Evolutionary conservation across 2,113 vertebrate species (phyloP).

Genomic region (Lucifuga dentata): DNA sequence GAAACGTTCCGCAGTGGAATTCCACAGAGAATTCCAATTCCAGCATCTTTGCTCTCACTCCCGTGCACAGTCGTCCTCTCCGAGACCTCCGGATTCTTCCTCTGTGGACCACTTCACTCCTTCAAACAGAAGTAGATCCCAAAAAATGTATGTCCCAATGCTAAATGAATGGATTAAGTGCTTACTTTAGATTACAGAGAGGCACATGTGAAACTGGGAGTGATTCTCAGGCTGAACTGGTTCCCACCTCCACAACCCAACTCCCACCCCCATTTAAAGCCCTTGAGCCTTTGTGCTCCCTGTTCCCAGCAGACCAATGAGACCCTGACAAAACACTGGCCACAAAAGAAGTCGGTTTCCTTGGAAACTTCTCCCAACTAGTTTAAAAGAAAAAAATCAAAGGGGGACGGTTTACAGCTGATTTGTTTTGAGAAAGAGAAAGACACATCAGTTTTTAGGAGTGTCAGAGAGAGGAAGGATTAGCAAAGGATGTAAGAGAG

Average conservation of each 20-base stretch:
- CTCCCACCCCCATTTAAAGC: conserved; percentile 67
- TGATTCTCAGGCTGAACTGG: conserved; percentile 59
- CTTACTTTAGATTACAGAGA: conserved; percentile 74
- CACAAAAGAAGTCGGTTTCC: conserved; percentile 95
- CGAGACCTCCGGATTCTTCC: conserved; percentile 8
- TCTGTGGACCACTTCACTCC: conserved; percentile 20
- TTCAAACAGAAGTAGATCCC: not conserved
- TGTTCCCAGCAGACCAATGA: conserved; percentile 83
- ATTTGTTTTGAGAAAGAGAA: conserved; percentile 84
- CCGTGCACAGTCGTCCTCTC: conserved; percentile 8
- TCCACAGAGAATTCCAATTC: too few species aligned
- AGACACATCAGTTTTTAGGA: conserved; percentile 71
- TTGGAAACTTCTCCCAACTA: conserved; percentile 86
- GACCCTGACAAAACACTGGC: conserved; percentile 88
- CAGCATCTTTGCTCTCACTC: conserved; percentile 40
- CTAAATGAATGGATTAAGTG: conserved; percentile 17
- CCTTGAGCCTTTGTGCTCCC: conserved; percentile 86
- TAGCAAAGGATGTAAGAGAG: conserved; percentile 53
- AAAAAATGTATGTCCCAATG: not conserved
- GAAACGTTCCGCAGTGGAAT: conserved; percentile 43
- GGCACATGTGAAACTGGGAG: conserved; percentile 62
- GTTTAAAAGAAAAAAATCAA: conserved; percentile 66
- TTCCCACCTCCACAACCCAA: conserved; percentile 57
- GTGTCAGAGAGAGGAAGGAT: conserved; percentile 48
- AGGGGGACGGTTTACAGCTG: conserved; percentile 76